Conservation (phyloP, 2,888 invertebrate genomes). For the Andrena chrysosceles region DNA sequence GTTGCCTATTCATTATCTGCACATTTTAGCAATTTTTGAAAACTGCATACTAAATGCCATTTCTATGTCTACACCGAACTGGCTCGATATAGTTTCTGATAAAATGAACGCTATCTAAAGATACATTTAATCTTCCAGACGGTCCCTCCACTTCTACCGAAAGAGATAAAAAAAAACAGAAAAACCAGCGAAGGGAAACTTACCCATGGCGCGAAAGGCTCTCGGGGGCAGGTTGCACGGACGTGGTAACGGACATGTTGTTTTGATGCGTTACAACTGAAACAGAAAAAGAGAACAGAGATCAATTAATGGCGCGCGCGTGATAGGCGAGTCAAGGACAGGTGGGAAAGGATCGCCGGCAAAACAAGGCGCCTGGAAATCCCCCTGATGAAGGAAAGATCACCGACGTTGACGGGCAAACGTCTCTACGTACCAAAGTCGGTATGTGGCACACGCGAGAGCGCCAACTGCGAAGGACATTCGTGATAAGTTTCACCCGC, state of each 20-base stretch:
- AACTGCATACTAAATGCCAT: too few species aligned
- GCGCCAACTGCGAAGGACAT: conserved; percentile 61
- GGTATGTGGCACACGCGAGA: conserved; percentile 22
- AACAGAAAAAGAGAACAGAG: conserved; percentile 66
- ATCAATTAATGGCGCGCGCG: conserved; percentile 4
- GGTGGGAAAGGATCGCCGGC: background rate
- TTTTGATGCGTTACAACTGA: conserved; percentile 74
- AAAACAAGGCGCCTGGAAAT: conserved; percentile 34
- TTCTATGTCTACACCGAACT: too few species aligned
- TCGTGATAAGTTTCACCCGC: conserved; percentile 59
- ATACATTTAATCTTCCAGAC: too few species aligned
- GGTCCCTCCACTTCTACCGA: background rate
- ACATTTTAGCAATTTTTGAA: too few species aligned
- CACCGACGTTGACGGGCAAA: background rate
- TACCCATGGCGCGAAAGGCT: conserved; percentile 82
- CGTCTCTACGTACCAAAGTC: too few species aligned
- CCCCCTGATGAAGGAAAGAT: background rate
- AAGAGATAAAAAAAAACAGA: background rate
- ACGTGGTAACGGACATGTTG: conserved; percentile 82
- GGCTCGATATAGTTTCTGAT: too few species aligned
- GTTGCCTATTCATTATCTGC: too few species aligned
- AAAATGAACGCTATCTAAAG: too few species aligned
- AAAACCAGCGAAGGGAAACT: conserved; percentile 57
- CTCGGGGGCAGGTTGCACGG: conserved; percentile 78
- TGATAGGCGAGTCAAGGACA: background rate